A percentile compares a stretch with the other conserved stretches of the same genome.
Conservation (phyloP, 2,113 vertebrate species). For the Hypanus sabinus region DNA sequence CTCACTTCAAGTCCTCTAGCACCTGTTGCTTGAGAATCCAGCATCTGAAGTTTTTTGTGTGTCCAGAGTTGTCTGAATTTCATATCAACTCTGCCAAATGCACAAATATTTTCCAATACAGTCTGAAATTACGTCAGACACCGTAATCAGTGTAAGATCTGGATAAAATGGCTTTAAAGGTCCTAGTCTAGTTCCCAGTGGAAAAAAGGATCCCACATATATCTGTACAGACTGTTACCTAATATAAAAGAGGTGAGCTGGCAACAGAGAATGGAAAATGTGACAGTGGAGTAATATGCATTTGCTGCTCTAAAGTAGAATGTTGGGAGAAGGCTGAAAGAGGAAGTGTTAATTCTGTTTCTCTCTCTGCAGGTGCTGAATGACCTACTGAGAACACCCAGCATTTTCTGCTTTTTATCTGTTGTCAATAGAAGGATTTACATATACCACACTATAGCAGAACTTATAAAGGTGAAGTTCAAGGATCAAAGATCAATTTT, state of each 20-base stretch:
- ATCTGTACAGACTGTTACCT: background rate
- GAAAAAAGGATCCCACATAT: background rate
- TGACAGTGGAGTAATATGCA: too few relatives aligned
- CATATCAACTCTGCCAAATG: background rate
- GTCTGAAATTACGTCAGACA: too few relatives aligned
- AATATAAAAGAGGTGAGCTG: too few relatives aligned
- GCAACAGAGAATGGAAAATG: background rate
- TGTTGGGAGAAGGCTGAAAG: background rate
- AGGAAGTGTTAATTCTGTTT: background rate
- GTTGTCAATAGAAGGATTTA: background rate
- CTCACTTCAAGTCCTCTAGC: too few relatives aligned
- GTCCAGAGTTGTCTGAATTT: background rate
- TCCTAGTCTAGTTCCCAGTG: background rate
- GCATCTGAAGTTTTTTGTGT: too few relatives aligned
- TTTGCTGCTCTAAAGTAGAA: background rate
- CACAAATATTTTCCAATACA: background rate
- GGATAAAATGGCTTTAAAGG: background rate
- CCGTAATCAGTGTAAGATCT: background rate
- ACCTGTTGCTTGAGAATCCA: too few relatives aligned
- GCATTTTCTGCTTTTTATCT: too few relatives aligned
- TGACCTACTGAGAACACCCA: too few relatives aligned
- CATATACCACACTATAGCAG: background rate
- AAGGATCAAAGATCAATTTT: too few relatives aligned
- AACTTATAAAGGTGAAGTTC: background rate
- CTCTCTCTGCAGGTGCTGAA: too few relatives aligned